Evolutionary conservation across 2,113 vertebrate genomes (phyloP), one percentile per base, ranked within the genome.

Genomic region (Falco punctatus): DNA sequence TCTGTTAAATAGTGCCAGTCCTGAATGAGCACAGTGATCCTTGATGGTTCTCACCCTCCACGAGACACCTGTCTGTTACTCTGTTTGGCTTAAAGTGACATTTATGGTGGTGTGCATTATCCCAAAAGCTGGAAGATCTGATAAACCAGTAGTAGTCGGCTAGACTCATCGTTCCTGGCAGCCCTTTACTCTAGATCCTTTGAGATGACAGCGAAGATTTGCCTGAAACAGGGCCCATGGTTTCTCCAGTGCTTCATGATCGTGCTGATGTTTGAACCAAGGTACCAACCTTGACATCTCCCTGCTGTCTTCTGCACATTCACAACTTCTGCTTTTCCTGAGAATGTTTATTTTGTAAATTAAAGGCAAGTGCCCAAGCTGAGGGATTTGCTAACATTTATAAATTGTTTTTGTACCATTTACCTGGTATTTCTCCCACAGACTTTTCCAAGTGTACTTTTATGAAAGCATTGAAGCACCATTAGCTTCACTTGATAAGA

Each of bases 341-440:
- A 16, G 33, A 72, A 49, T 0, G 0, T 42, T 62, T 52, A 2
- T 40, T 93, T 72, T 62, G 8, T 65, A 54, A 86, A 86, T 46
- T 15, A n/a, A 75, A 58, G 40, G 11, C 28, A 71, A 84, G 28
- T 44, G 26, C 12, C 32, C 46, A 46, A 20, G 15, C 17, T 66
- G 51, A 77, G 13, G 7, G 19, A 2, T 57, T 90, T 85, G n/a
- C 10, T 85, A 38, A 35, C 11, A 5, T 61, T 72, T 46, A 22
- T 70, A 80, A 77, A 80, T 35, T 27, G 40, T 38, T 38, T 38
- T 38, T 38, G 38, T 38, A 38, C 15, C 6, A 19, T 58, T 82
- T 72, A 61, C 10, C 9, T 77, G n/a, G 8, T n/a, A 30, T 15
- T 92, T 70, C 79, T 64, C 71, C 78, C 0, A 0, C 0, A 78